phyloP scores from a whole-genome alignment of 2,113 vertebrate genomes.

The Hemichromis elongatus region DNA sequence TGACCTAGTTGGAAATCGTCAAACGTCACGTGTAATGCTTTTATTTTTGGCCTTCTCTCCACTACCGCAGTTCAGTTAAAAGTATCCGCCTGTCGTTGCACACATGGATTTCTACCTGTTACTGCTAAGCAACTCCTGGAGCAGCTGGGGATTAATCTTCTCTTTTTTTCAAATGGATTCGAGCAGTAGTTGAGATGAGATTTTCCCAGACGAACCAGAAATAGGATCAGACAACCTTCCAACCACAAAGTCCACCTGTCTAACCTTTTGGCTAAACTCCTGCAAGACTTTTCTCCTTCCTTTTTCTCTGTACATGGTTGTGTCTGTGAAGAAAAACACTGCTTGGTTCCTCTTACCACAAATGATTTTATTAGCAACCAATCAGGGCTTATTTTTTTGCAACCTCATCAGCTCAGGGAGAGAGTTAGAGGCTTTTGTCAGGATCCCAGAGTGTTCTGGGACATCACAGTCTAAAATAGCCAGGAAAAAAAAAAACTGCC shows the following conservation, averaged over 20 bases:
- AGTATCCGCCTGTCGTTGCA: neutral
- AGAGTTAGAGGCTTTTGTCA: neutral
- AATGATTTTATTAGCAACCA: neutral
- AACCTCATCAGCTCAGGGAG: neutral
- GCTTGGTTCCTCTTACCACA: neutral
- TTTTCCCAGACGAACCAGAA: neutral
- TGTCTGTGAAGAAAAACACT: neutral
- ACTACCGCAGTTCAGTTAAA: neutral
- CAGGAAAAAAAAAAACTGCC: neutral
- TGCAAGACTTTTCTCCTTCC: neutral
- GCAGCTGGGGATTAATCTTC: conserved; percentile 2
- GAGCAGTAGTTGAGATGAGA: neutral
- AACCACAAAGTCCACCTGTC: neutral
- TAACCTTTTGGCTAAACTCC: neutral
- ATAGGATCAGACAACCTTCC: neutral
- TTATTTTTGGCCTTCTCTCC: neutral
- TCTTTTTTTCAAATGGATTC: neutral
- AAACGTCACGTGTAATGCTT: accelerated
- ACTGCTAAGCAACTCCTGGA: neutral
- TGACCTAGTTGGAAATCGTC: neutral
- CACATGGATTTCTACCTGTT: neutral
- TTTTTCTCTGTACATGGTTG: neutral
- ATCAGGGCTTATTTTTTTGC: conserved; percentile 19
- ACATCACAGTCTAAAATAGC: neutral
- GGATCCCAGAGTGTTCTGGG: neutral